phyloP scores from a whole-genome alignment of 2,797 vertebrate species.

The Nothura maculosa region DNA sequence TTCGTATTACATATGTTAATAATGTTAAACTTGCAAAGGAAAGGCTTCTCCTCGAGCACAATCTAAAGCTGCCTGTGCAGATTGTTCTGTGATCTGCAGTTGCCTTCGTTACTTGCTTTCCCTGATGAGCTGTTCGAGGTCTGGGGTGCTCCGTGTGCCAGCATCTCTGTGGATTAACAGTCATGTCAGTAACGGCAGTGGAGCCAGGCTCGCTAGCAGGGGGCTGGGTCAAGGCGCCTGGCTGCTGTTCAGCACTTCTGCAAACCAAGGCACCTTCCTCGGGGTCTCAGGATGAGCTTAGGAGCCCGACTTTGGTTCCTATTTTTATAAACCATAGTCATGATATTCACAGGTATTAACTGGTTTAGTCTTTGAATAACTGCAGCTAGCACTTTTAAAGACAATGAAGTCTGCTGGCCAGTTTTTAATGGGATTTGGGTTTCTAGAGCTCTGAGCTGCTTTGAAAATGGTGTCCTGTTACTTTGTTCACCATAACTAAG shows the following conservation, averaged over 20 bases:
- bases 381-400: background rate
- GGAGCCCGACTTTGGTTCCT: constrained; percentile 22
- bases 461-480: background rate
- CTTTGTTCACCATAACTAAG: background rate
- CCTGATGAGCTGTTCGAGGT: background rate
- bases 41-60: background rate
- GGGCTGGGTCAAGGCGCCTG: constrained; percentile 51
- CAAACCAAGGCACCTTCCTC: constrained; percentile 5
- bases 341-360: constrained; percentile 1
- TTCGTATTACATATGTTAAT: constrained; percentile 25
- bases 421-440: background rate
- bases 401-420: background rate
- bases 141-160: background rate
- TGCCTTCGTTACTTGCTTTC: background rate
- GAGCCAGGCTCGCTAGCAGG: constrained; percentile 13
- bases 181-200: constrained; percentile 13
- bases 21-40: constrained; percentile 27
- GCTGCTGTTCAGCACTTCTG: constrained; percentile 43
- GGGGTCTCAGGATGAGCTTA: background rate
- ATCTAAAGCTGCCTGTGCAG: constrained; percentile 13
- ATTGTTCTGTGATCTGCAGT: background rate
- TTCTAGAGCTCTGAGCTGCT: background rate
- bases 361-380: constrained; percentile 15
- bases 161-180: constrained; percentile 7
- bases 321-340: constrained; percentile 18